Evolutionary conservation across 2,888 invertebrate genomes (phyloP), one percentile per base, ranked within the genome.

Genomic region (Drosophila subquinaria): DNA sequence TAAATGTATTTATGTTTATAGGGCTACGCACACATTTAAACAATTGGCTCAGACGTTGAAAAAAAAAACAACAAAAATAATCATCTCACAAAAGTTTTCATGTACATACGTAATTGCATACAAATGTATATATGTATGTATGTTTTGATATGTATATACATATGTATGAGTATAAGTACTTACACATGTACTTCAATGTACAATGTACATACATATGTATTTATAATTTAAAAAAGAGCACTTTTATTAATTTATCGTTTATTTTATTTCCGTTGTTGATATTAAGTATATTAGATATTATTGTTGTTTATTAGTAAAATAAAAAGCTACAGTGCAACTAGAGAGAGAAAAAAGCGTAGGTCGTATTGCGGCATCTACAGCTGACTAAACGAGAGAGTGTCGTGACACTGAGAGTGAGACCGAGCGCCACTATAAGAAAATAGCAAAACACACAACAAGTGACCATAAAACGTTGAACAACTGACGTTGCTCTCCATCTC

Each of bases 381-480:
- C 43, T 65, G 67, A 71, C 48, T 36, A 13, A 48, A n/a, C 23
- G 55, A 48, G 57, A 63, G 59, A 43, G 35, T n/a, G 13, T 10
- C 17, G 11, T 38, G 40, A 10, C n/a, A 35, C 17, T 13, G 33
- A 60, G 65, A 43, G 45, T 42, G 20, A 30, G 72, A 45, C 50
- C 61, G 56, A 50, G 57, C 45, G 55, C 79, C 68, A 81, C 74
- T 71, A 75, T 68, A 56, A 61, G 20, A 56, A 62, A 79, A 75
- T 45, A 33, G 38, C 38, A 64, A 30, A 43, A 67, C 65, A 72
- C 69, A 82, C 88, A 84, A 83, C 88, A 83, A 83, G 88, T 85
- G 85, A 83, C 66, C 53, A 81, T 66, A 82, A 11, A 45, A 30
- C 6, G 6, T 30, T 30, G 8, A 30, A 2, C 30, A 30, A 30